phyloP scores from a whole-genome alignment of 2,113 vertebrate genomes.

The Acanthochromis polyacanthus region DNA sequence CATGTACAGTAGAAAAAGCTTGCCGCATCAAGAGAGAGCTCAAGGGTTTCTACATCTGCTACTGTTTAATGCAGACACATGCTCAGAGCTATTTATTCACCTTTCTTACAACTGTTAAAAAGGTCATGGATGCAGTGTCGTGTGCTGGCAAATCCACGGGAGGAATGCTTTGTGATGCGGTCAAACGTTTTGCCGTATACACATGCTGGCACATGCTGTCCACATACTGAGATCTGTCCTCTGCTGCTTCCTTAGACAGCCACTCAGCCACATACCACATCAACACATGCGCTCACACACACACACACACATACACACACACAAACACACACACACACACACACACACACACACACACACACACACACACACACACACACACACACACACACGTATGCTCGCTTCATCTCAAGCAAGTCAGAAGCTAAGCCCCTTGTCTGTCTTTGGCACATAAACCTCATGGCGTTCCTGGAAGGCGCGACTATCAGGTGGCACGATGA shows the following conservation, averaged over 20 bases:
- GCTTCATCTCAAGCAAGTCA: slow-evolving; percentile 20
- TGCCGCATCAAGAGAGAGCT: neutral
- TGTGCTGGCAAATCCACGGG: slow-evolving; percentile 15
- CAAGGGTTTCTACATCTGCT: neutral
- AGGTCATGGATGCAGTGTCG: slow-evolving; percentile 27
- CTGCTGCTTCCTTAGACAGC: slow-evolving; percentile 8
- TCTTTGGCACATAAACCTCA: slow-evolving; percentile 33
- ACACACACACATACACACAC: neutral
- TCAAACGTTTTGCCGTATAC: neutral
- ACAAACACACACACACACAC: neutral
- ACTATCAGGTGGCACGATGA: slow-evolving; percentile 31
- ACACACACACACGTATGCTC: neutral
- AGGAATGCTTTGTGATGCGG: slow-evolving; percentile 33
- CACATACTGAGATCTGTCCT: neutral
- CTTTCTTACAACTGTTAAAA: slow-evolving; percentile 27
- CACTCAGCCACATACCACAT: slow-evolving; percentile 3
- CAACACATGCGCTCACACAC: neutral
- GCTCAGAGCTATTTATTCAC: slow-evolving; percentile 20
- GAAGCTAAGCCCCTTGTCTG: slow-evolving; percentile 20
- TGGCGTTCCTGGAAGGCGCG: slow-evolving; percentile 48
- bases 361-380: neutral
- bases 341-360: neutral
- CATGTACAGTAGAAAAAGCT: neutral
- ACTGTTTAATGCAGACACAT: neutral
- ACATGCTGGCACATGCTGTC: neutral